Percentiles rank a stretch among this genome's conserved stretches.
Conservation (phyloP, 2,888 invertebrate species). For the Gonocerus acuteangulatus region DNA sequence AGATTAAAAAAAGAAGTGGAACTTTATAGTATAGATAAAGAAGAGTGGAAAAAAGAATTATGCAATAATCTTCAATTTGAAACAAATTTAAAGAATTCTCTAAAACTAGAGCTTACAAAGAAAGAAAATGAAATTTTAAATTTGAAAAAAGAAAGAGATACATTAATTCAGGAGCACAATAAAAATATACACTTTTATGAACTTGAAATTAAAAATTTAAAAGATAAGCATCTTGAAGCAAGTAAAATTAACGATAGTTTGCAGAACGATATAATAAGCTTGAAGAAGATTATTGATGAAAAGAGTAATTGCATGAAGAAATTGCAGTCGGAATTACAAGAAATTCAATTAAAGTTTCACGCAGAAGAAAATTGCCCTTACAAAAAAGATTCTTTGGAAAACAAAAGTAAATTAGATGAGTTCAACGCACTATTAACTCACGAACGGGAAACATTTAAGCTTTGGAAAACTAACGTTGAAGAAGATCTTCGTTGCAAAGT, state of each 20-base stretch:
- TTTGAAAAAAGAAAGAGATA: slow-evolving; percentile 1
- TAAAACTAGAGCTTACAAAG: not conserved
- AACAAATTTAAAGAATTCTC: slow-evolving; percentile 2
- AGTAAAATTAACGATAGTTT: not conserved
- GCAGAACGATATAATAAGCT: not conserved
- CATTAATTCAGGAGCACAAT: not conserved
- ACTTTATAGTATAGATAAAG: not conserved
- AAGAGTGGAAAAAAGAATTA: not conserved
- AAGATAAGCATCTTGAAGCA: not conserved
- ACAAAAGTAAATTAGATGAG: not conserved
- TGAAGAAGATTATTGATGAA: slow-evolving; percentile 1
- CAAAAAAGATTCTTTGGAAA: slow-evolving; percentile 5
- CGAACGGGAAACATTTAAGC: slow-evolving; percentile 14
- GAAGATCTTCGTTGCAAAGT: slow-evolving; percentile 28
- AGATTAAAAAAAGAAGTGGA: not conserved
- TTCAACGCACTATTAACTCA: not conserved
- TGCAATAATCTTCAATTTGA: slow-evolving; percentile 5
- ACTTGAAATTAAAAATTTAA: not conserved
- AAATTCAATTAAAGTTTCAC: slow-evolving; percentile 1
- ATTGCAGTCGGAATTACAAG: not conserved
- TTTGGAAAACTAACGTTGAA: slow-evolving; percentile 27
- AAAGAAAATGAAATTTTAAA: not conserved
- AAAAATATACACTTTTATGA: not conserved
- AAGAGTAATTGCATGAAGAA: not conserved
- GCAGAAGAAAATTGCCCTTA: slow-evolving; percentile 3